Conservation (phyloP, 2,797 vertebrate genomes). For the Etheostoma perlongum region DNA sequence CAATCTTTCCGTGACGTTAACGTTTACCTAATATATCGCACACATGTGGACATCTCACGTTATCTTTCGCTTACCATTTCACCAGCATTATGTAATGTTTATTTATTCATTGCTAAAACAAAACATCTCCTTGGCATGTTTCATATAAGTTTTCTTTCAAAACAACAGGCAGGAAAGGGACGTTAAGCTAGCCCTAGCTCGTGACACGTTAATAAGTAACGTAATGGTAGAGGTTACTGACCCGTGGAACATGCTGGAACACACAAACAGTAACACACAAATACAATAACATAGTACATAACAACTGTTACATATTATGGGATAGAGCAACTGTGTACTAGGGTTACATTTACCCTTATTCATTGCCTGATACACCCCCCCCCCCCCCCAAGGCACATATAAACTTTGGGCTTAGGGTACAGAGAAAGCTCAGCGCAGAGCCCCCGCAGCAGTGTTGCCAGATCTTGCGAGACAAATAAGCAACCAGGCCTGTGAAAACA, state of each 20-base stretch:
- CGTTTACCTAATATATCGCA: neutral
- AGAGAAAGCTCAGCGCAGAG: too few relatives aligned
- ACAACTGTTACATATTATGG: too few relatives aligned
- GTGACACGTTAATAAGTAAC: conserved; percentile 42
- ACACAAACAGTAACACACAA: neutral
- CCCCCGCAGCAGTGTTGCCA: too few relatives aligned
- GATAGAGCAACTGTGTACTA: neutral
- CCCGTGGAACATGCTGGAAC: conserved; percentile 5
- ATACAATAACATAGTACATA: too few relatives aligned
- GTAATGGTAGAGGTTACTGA: conserved; percentile 17
- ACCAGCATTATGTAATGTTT: neutral
- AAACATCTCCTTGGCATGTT: neutral
- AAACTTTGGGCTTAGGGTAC: too few relatives aligned
- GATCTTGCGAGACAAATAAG: too few relatives aligned
- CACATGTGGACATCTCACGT: neutral
- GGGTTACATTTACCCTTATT: too few relatives aligned
- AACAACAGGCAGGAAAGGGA: neutral
- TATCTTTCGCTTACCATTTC: neutral
- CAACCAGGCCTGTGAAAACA: too few relatives aligned
- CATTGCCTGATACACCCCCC: too few relatives aligned
- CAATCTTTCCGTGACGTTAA: too few relatives aligned
- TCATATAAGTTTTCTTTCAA: neutral
- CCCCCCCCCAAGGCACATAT: too few relatives aligned
- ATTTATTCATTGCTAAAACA: neutral
- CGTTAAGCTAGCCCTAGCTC: neutral